Base-by-base conservation (phyloP, 2,113 vertebrate genomes). In the Takifugu flavidus region DNA sequence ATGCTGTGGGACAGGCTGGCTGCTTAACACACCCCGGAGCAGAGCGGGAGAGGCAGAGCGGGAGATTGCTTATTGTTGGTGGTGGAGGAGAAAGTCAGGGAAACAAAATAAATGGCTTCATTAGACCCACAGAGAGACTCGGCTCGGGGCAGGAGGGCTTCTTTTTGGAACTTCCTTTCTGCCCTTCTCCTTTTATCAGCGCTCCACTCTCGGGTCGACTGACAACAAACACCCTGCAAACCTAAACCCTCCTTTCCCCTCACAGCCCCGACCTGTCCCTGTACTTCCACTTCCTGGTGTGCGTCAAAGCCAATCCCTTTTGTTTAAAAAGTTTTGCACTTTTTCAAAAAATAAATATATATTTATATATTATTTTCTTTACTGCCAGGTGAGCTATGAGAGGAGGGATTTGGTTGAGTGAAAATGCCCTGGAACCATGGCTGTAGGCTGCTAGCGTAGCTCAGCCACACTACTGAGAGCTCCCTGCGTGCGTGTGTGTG, bases 71-170 rank as follows among this genome's bases (percentile, higher is more conserved):
- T 78, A 66, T 70, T 76, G 64, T 69, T 77, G 76, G 68, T 61
- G 64, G 67, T 75, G 68, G 64, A 84, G 63, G 75, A 77, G 11
- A 80, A 83, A 85, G 73, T 67, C 69, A 47, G 62, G 51, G 81
- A 86, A 88, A 83, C 65, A 72, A 71, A 82, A 87, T 67, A 82
- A 86, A 88, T 84, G 67, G 81, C 72, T 85, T 82, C 72, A 81
- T 87, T 83, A 79, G 68, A 74, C 71, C 75, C 67, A 59, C 77
- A 77, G 63, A 52, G 56, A 75, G 65, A 74, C 70, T 72, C 76
- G 77, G 76, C 73, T 70, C 77, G 75, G 73, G 70, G 63, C 82
- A 80, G 85, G 65, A 56, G 68, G 11, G 34, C n/a, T n/a, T 47
- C 13, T 47, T 47, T 47, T 47, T n/a, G 45, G n/a, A 12, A 47